phyloP scores from a whole-genome alignment of 2,113 vertebrate genomes.

The Pongo abelii region DNA sequence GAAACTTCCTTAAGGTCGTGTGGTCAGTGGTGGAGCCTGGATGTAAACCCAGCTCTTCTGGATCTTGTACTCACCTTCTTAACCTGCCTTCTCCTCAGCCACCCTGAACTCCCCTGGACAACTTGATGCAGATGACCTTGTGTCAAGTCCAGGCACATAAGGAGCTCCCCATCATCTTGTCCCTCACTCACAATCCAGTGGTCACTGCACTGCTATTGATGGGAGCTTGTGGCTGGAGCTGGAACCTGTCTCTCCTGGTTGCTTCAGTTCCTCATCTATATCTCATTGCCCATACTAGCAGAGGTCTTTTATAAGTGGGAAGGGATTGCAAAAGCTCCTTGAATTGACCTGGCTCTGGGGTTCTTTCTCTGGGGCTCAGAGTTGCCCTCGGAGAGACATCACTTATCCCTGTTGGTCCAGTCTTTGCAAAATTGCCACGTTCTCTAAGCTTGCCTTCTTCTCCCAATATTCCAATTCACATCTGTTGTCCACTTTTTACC shows the following conservation, averaged over 20 bases:
- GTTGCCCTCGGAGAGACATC: neutral
- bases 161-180: conserved; percentile 66
- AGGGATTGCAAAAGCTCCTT: neutral
- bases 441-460: neutral
- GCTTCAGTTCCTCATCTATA: conserved; percentile 57
- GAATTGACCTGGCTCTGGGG: neutral
- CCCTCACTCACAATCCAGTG: conserved; percentile 53
- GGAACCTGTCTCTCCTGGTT: conserved; percentile 16
- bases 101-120: conserved; percentile 30
- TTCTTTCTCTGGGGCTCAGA: neutral
- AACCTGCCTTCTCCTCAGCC: neutral
- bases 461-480: neutral
- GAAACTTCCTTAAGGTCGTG: neutral
- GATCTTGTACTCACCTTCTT: neutral
- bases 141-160: conserved; percentile 36
- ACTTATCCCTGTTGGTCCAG: neutral
- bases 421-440: neutral
- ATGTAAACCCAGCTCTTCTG: neutral
- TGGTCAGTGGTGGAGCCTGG: neutral
- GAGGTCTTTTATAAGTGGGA: neutral
- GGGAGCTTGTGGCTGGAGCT: conserved; percentile 59
- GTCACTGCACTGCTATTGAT: conserved; percentile 34
- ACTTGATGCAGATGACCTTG: conserved; percentile 64
- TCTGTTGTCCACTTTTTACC: neutral
- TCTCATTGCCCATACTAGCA: conserved; percentile 63